A percentile compares a stretch with the other conserved stretches of the same genome.
phyloP scores from a whole-genome alignment of 1,140 invertebrate species.

The Apis laboriosa region DNA sequence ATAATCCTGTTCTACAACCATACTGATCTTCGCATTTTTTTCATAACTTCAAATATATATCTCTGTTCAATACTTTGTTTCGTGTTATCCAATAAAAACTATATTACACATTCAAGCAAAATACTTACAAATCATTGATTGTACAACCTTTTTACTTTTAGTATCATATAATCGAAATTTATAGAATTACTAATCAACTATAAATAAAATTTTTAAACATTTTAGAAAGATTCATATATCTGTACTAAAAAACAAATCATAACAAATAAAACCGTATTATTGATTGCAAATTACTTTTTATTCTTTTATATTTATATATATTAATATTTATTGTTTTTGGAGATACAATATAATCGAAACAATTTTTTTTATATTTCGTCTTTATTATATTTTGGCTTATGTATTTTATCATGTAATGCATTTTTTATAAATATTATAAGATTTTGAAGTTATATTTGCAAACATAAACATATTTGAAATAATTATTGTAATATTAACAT shows the following conservation, averaged over 20 bases:
- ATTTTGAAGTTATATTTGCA: constrained; percentile 35
- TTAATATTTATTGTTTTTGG: not conserved
- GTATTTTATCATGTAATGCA: constrained; percentile 15
- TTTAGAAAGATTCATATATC: constrained; percentile 15
- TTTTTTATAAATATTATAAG: constrained; percentile 9
- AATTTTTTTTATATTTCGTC: not conserved
- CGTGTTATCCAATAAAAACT: constrained; percentile 56
- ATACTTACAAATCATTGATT: constrained; percentile 42
- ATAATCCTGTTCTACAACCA: constrained; percentile 49
- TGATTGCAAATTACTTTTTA: constrained; percentile 20
- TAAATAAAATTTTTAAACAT: constrained; percentile 18
- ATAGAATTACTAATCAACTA: constrained; percentile 1
- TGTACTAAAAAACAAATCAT: constrained; percentile 17
- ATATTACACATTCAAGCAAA: constrained; percentile 48
- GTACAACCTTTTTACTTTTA: constrained; percentile 39
- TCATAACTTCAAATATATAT: constrained; percentile 57
- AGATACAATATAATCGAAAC: not conserved
- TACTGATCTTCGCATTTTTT: constrained; percentile 53
- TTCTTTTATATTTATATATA: constrained; percentile 1
- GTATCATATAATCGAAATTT: constrained; percentile 32
- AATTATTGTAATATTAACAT: constrained; percentile 58
- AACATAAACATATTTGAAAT: constrained; percentile 44
- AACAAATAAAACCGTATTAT: constrained; percentile 40
- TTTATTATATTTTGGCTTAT: not conserved
- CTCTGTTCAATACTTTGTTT: constrained; percentile 53